Evolutionary conservation across 2,797 vertebrate genomes (phyloP), one percentile per base, ranked within the genome.

Genomic region (Cuculus canorus): DNA sequence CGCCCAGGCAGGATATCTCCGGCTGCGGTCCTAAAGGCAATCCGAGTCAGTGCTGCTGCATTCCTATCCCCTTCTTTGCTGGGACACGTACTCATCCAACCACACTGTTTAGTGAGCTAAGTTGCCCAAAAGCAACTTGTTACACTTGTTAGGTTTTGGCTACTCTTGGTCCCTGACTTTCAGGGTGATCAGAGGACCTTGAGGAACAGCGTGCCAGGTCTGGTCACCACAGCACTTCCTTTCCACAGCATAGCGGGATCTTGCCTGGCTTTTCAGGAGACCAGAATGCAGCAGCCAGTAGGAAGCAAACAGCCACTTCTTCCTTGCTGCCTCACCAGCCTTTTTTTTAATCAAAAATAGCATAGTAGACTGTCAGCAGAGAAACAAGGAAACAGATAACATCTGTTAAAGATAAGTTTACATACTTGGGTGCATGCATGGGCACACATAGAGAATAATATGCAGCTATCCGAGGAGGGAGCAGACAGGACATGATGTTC

Each of bases 171-270:
- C 43, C 23, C 54, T 71, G 32, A 19, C 37, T 82, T 88, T 41
- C 28, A 59, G 41, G 14, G 17, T 9, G 19, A 45, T 59, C 50
- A 61, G 50, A 65, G 61, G 21, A 69, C 71, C 11, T 2, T 8
- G 17, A 79, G 24, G 53, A 56, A 11, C 35, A 64, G 35, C 2
- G 0, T 3, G 0, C 0, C 0, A 30, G 41, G 30, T 18, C 77
- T 82, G 22, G 35, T 78, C 59, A 35, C 60, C 7, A 0, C 37
- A 78, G 48, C 4, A 23, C 8, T 68, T 85, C 57, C 84, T 12
- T 72, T 77, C 54, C 23, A 2, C 65, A 50, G 33, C 8, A 3
- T 0, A 11, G 48, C 33, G 28, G 39, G 57, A 25, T 92, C 41
- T 88, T 30, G 19, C 10, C 61, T 22, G 21, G 10, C 25, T 61